These are phyloP conservation scores for Idaea dimidiata DNA, from an alignment of 2,888 invertebrate genomes.

Conservation along the genomic window DNA sequence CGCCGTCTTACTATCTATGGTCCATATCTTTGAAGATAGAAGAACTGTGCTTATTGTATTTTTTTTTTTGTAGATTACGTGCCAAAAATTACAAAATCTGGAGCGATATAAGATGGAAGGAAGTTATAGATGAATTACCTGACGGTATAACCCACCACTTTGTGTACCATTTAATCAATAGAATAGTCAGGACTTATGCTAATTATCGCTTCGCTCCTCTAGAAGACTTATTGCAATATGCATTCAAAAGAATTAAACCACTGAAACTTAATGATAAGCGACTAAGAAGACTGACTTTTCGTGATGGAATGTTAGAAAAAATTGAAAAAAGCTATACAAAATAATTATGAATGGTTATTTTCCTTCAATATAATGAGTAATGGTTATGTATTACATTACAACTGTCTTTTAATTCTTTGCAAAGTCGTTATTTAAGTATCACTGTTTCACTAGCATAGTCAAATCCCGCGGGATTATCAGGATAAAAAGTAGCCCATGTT, in stretches of 20 bases:
- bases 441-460: not conserved
- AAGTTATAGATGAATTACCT: slow-evolving; percentile 49
- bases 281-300: slow-evolving; percentile 46
- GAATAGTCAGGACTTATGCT: slow-evolving; percentile 27
- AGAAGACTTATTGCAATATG: slow-evolving; percentile 40
- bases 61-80: slow-evolving; percentile 46
- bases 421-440: not conserved
- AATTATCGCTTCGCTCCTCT: slow-evolving; percentile 45
- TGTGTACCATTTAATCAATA: slow-evolving; percentile 39
- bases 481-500: not conserved
- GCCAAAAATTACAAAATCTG: slow-evolving; percentile 52
- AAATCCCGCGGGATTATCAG: not conserved
- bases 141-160: slow-evolving; percentile 57
- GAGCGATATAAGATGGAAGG: slow-evolving; percentile 66
- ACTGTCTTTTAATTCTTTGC: not conserved
- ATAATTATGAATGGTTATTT: not conserved
- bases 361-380: no score
- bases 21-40: no score
- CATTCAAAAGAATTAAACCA: slow-evolving; percentile 30
- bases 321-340: slow-evolving; percentile 26
- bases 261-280: slow-evolving; percentile 37
- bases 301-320: slow-evolving; percentile 42
- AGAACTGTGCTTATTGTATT: not conserved
- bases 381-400: no score
- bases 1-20: no score